Base-by-base conservation (phyloP, 2,113 vertebrate species). In the Microcebus ravelobensis region DNA sequence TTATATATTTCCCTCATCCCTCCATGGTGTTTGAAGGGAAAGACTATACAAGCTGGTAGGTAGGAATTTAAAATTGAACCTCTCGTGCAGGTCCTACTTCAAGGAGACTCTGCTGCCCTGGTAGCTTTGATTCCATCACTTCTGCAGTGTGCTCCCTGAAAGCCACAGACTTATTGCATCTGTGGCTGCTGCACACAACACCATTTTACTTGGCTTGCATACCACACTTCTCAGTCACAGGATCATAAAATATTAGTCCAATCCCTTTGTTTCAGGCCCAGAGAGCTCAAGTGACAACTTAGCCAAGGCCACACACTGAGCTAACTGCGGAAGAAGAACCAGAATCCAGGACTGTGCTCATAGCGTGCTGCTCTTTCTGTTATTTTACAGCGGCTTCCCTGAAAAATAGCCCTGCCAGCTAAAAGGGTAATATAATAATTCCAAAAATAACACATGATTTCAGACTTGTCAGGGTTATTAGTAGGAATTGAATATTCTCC, bases 371-470 rank as follows among this genome's bases (percentile, higher is more conserved):
- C 70, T 68, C 36, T 81, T 68, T 29, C 55, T 25, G 9, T 87
- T 39, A 31, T 76, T 73, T 71, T 79, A 70, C 4, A 84, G 34
- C 17, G 55, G 39, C 29, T 68, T 79, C 63, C 39, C 74, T 86
- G 74, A 97, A 84, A 96, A 90, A 74, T 14, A 95, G 70, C 36
- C n/a, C 83, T 81, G 87, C 42, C 61, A 80, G 31, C 74, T 70
- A n/a, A 39, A 94, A 79, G 42, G 39, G 4, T 79, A 83, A 74
- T 20, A 79, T 5, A 79, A 71, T 29, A 86, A 77, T 84, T 82
- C 81, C 71, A 88, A 95, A 95, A 96, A 85, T 93, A 93, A 94
- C 71, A 52, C 65, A 81, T 13, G 18, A 87, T 79, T 95, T 95
- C 87, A 48, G 73, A 87, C 23, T 34, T 82, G 48, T 87, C 70